A percentile compares a stretch with the other conserved stretches of the same genome.
Conservation (phyloP, 2,797 vertebrate genomes). For the Pantherophis vulpinus region DNA sequence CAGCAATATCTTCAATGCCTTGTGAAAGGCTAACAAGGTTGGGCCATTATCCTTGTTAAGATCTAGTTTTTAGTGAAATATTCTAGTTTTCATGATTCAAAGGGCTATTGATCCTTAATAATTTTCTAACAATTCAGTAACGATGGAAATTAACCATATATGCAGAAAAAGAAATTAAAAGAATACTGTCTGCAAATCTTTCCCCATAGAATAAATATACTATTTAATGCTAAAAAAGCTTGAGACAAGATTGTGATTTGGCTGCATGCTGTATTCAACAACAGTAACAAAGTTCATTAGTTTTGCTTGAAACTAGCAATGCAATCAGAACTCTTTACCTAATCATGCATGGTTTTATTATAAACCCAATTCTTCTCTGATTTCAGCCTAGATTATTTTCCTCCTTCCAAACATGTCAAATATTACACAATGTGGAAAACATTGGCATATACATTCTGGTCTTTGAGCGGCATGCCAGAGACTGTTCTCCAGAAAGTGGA, state of each 20-base stretch:
- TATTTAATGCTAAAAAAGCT: constrained; percentile 48
- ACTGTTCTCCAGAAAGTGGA: not conserved
- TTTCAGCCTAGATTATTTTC: no score
- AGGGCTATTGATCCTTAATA: constrained; percentile 44
- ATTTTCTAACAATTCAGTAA: constrained; percentile 47
- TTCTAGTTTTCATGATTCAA: not conserved
- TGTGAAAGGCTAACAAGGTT: not conserved
- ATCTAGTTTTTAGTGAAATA: constrained; percentile 40
- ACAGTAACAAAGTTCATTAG: not conserved
- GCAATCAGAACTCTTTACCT: not conserved
- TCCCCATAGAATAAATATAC: constrained; percentile 52
- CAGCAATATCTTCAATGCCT: not conserved
- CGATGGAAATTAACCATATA: constrained; percentile 22
- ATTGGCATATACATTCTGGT: not conserved
- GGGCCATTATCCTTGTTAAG: constrained; percentile 17
- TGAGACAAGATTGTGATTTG: constrained; percentile 42
- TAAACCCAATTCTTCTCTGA: not conserved
- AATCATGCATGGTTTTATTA: not conserved
- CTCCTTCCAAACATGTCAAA: not conserved
- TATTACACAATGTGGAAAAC: not conserved
- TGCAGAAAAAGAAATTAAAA: constrained; percentile 60
- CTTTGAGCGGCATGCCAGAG: not conserved
- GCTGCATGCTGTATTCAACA: constrained; percentile 34
- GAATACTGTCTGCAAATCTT: constrained; percentile 55
- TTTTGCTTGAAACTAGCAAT: not conserved